Evolutionary conservation across 2,888 invertebrate genomes (phyloP).

Genomic region (Dexiosoma caninum): DNA sequence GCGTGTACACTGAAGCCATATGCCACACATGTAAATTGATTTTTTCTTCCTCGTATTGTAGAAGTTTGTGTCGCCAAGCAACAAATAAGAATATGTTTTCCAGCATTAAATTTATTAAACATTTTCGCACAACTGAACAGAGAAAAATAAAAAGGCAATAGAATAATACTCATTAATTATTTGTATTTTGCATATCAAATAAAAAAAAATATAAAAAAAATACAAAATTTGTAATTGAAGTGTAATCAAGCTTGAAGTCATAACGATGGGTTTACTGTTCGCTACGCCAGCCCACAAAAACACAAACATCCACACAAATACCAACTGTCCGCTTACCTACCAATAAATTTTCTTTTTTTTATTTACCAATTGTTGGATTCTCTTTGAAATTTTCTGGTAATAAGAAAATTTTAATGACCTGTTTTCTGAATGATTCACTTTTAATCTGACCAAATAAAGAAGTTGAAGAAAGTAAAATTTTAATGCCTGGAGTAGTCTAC

Average conservation of each 20-base stretch:
- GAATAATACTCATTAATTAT: neutral
- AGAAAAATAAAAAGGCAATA: too few relatives aligned
- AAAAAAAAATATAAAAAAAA: neutral
- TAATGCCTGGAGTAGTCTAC: neutral
- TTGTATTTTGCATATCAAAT: neutral
- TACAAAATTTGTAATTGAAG: conserved; percentile 22
- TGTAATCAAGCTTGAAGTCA: conserved; percentile 28
- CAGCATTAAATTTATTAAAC: too few relatives aligned
- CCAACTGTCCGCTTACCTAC: too few relatives aligned
- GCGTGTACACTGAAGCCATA: too few relatives aligned
- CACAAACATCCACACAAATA: too few relatives aligned
- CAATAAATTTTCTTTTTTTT: too few relatives aligned
- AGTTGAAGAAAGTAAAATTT: neutral
- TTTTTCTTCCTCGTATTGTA: too few relatives aligned
- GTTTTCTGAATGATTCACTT: neutral
- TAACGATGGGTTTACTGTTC: conserved; percentile 20
- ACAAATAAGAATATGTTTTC: too few relatives aligned
- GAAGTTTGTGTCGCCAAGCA: too few relatives aligned
- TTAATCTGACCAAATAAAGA: neutral
- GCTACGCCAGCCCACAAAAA: neutral
- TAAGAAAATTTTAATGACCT: neutral
- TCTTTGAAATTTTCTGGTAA: neutral
- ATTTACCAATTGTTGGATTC: too few relatives aligned
- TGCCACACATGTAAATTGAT: too few relatives aligned
- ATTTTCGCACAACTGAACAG: too few relatives aligned